Conservation (phyloP, 1,140 invertebrate species). For the Drosophila nigromelanica region DNA sequence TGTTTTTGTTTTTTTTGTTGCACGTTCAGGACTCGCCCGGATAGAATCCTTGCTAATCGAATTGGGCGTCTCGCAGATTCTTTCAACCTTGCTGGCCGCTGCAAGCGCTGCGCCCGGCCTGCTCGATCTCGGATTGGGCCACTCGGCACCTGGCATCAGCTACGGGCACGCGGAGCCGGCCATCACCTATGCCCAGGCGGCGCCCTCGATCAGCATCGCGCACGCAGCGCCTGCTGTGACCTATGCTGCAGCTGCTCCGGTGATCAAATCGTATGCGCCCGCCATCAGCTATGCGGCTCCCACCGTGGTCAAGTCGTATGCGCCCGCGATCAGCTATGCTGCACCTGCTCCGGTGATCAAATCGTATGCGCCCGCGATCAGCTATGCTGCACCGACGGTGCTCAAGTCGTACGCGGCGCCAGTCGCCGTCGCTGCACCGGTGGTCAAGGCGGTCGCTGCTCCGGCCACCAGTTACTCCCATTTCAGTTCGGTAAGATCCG, state of each 20-base stretch:
- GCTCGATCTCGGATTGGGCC: constrained; percentile 42
- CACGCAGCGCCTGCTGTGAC: constrained; percentile 57
- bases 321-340: constrained; percentile 46
- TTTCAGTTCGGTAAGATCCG: constrained; percentile 65
- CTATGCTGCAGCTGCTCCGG: constrained; percentile 40
- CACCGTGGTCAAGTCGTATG: constrained; percentile 59
- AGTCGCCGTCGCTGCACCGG: constrained; percentile 37
- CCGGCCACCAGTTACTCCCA: constrained; percentile 62
- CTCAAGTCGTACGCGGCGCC: constrained; percentile 62
- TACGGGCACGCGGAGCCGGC: constrained; percentile 59
- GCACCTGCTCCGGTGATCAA: constrained; percentile 49
- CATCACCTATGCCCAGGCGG: constrained; percentile 59
- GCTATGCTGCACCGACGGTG: constrained; percentile 61
- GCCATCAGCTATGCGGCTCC: constrained; percentile 65
- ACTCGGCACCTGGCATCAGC: constrained; percentile 47
- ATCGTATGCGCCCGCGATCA: constrained; percentile 51
- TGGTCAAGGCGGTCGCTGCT: constrained; percentile 36
- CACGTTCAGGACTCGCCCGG: background rate
- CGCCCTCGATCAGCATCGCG: constrained; percentile 58
- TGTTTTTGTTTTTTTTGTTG: constrained; percentile 38
- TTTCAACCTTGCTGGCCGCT: constrained; percentile 65
- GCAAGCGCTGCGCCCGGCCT: constrained; percentile 63
- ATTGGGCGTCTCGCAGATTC: constrained; percentile 33
- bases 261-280: constrained; percentile 42
- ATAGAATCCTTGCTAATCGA: background rate